These are phyloP conservation scores for Podocnemis expansa DNA, from an alignment of 2,113 vertebrate genomes.

Conservation along the genomic window DNA sequence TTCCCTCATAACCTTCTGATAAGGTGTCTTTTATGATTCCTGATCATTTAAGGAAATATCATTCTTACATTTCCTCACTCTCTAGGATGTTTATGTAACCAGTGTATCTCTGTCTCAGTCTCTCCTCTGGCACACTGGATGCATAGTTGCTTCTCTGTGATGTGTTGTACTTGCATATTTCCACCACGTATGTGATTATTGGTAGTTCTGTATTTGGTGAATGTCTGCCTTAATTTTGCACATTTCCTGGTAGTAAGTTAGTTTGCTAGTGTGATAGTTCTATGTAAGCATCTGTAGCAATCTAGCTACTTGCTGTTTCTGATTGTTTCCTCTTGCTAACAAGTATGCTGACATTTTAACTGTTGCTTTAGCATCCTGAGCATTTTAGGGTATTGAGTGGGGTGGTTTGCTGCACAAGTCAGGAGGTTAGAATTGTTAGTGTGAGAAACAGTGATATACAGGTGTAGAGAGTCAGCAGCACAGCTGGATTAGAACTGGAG, in stretches of 20 bases:
- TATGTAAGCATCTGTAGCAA: too few relatives aligned
- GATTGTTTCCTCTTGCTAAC: too few relatives aligned
- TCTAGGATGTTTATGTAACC: not conserved
- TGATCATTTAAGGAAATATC: not conserved
- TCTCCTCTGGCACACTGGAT: not conserved
- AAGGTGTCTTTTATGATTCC: not conserved
- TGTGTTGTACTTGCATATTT: not conserved
- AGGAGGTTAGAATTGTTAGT: not conserved
- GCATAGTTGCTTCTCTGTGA: fast-evolving
- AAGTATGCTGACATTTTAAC: not conserved
- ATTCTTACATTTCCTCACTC: not conserved
- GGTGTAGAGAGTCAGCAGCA: not conserved
- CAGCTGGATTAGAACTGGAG: not conserved
- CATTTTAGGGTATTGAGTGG: not conserved
- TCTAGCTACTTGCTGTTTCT: too few relatives aligned
- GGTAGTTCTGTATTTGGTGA: not conserved
- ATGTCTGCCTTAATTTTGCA: fast-evolving
- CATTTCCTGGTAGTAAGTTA: too few relatives aligned
- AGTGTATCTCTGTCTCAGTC: fast-evolving
- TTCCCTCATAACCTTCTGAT: not conserved
- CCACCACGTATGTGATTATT: not conserved
- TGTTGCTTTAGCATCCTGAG: not conserved
- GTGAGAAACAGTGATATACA: not conserved
- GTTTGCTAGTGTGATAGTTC: too few relatives aligned
- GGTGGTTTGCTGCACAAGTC: not conserved